A percentile compares a stretch with the other conserved stretches of the same genome.
These are phyloP conservation scores for Mandrillus leucophaeus DNA, from an alignment of 2,113 vertebrate genomes.

Conservation along the genomic window DNA sequence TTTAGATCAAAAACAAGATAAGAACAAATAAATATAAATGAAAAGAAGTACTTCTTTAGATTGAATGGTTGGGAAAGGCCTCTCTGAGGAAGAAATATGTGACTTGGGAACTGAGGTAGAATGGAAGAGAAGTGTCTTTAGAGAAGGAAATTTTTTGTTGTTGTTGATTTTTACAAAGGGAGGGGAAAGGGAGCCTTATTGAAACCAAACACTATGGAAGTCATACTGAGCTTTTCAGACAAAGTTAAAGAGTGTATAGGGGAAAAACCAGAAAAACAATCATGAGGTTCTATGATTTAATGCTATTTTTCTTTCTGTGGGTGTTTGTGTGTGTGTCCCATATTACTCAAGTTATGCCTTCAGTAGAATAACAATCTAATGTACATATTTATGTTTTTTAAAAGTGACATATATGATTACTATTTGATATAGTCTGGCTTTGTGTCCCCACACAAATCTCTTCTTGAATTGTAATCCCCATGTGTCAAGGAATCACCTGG, in stretches of 20 bases:
- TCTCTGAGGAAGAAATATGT: neutral
- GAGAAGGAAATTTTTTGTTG: neutral
- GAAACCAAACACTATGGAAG: neutral
- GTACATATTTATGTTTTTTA: neutral
- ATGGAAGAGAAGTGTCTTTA: neutral
- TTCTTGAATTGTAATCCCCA: too few species aligned
- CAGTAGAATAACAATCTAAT: neutral
- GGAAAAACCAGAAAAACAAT: neutral
- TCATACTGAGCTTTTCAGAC: neutral
- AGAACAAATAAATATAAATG: conserved; percentile 19
- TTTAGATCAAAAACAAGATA: conserved; percentile 25
- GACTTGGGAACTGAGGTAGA: neutral
- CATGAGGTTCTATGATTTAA: neutral
- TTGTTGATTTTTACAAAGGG: neutral
- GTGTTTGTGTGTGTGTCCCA: neutral
- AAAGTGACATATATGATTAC: neutral
- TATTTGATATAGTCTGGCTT: neutral
- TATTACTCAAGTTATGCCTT: neutral
- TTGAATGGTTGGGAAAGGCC: neutral
- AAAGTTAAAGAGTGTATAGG: neutral
- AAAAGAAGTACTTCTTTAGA: neutral
- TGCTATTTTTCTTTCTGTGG: neutral
- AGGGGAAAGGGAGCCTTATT: neutral
- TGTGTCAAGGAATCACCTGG: too few species aligned
- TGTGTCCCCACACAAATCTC: too few species aligned